phyloP scores from a whole-genome alignment of 1,140 invertebrate species.

The Anastrepha obliqua region DNA sequence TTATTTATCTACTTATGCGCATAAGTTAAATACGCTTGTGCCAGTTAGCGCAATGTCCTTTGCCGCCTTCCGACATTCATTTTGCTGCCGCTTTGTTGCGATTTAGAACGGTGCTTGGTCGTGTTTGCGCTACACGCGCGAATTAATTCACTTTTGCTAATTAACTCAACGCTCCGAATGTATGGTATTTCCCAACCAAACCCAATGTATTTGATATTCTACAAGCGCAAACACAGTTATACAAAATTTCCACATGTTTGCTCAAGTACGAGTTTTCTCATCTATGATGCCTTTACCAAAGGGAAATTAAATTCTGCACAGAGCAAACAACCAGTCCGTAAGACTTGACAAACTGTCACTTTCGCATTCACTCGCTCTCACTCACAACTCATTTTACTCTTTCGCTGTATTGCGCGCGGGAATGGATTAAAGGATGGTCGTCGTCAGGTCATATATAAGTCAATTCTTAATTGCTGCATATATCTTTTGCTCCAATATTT shows the following conservation, averaged over 20 bases:
- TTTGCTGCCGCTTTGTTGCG: conserved; percentile 8
- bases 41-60: conserved; percentile 8
- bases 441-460: conserved; percentile 4
- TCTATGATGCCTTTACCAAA: background rate
- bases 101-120: conserved; percentile 7
- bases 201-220: conserved; percentile 6
- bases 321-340: background rate
- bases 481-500: background rate
- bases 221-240: background rate
- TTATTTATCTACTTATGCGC: background rate
- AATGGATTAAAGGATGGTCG: conserved; percentile 3
- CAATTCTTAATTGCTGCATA: conserved; percentile 20
- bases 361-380: background rate
- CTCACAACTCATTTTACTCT: background rate
- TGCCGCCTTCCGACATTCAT: background rate
- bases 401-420: background rate
- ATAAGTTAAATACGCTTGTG: background rate
- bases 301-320: background rate
- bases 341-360: too few species aligned
- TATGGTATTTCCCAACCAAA: background rate
- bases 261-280: background rate
- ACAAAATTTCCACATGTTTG: background rate
- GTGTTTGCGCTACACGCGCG: conserved; percentile 34
- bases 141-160: conserved; percentile 53
- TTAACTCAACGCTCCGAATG: conserved; percentile 15